Conservation (phyloP, 1,140 invertebrate species). For the Microplitis mediator region DNA sequence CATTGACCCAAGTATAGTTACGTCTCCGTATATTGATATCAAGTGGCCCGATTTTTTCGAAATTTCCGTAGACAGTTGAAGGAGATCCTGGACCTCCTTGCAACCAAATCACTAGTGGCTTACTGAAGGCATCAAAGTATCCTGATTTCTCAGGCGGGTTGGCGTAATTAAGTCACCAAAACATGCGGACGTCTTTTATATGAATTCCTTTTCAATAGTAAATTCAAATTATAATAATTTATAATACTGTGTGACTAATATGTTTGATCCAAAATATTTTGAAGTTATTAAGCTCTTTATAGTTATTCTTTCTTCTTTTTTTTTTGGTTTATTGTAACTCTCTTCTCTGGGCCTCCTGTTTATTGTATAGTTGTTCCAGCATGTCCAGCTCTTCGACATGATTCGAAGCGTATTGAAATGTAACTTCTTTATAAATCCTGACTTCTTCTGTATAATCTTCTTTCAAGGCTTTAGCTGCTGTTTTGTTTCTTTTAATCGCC, state of each 20-base stretch:
- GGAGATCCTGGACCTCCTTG: slow-evolving; percentile 79
- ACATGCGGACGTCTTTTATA: slow-evolving; percentile 80
- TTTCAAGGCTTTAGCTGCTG: too few species aligned
- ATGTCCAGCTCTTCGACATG: too few species aligned
- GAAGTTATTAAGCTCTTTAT: slow-evolving; percentile 71
- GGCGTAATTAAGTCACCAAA: slow-evolving; percentile 80
- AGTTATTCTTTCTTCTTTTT: too few species aligned
- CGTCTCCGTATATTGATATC: slow-evolving; percentile 70
- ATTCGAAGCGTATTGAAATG: too few species aligned
- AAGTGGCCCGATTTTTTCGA: slow-evolving; percentile 76
- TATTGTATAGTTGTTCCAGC: too few species aligned
- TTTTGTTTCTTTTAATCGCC: too few species aligned
- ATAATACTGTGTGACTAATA: slow-evolving; percentile 74
- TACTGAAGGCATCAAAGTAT: slow-evolving; percentile 60
- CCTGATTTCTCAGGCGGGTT: not conserved
- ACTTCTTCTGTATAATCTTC: too few species aligned
- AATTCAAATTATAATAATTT: not conserved
- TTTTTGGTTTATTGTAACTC: too few species aligned
- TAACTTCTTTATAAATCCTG: too few species aligned
- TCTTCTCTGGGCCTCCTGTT: too few species aligned
- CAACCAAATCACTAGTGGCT: slow-evolving; percentile 78
- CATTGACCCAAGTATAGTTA: slow-evolving; percentile 76
- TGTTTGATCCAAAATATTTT: slow-evolving; percentile 76
- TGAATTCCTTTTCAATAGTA: not conserved
- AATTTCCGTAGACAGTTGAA: slow-evolving; percentile 79